Percentiles rank a stretch among this genome's conserved stretches.
Evolutionary conservation across 2,797 vertebrate genomes (phyloP).

Genomic region (Sebastes trivittatus): DNA sequence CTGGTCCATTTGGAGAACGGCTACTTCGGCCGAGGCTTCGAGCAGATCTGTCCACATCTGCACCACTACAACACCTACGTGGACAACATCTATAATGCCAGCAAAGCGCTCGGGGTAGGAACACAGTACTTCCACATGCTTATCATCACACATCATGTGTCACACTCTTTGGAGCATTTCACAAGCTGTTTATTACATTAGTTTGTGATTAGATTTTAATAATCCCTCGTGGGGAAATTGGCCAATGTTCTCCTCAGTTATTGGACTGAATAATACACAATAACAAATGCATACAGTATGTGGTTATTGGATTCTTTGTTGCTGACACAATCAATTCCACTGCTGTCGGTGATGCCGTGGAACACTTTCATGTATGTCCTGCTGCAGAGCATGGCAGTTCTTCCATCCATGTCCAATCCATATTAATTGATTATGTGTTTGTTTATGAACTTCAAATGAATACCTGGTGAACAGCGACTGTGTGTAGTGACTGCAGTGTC

Average conservation of each 20-base stretch:
- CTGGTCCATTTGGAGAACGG: constrained; percentile 84
- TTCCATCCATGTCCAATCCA: not conserved
- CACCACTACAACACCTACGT: constrained; percentile 80
- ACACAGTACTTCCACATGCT: constrained; percentile 3
- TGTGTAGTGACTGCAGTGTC: too few relatives aligned
- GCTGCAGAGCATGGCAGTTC: not conserved
- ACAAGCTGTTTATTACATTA: not conserved
- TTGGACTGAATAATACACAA: not conserved
- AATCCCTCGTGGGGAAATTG: not conserved
- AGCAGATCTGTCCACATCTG: constrained; percentile 84
- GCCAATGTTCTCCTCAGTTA: not conserved
- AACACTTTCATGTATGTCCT: constrained; percentile 77
- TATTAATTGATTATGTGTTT: not conserved
- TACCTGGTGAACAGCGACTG: not conserved
- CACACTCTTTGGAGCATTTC: not conserved
- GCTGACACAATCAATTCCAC: not conserved
- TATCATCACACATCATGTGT: not conserved
- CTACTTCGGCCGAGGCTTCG: constrained; percentile 78
- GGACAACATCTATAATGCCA: constrained; percentile 85
- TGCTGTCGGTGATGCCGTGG: constrained; percentile 60
- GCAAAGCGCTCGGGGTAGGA: constrained; percentile 85
- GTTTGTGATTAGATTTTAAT: not conserved
- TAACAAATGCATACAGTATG: not conserved
- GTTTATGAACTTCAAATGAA: not conserved
- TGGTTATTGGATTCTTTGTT: constrained; percentile 5